Base-by-base conservation (phyloP, 23 tunicate species). In the Diplosoma virens region DNA sequence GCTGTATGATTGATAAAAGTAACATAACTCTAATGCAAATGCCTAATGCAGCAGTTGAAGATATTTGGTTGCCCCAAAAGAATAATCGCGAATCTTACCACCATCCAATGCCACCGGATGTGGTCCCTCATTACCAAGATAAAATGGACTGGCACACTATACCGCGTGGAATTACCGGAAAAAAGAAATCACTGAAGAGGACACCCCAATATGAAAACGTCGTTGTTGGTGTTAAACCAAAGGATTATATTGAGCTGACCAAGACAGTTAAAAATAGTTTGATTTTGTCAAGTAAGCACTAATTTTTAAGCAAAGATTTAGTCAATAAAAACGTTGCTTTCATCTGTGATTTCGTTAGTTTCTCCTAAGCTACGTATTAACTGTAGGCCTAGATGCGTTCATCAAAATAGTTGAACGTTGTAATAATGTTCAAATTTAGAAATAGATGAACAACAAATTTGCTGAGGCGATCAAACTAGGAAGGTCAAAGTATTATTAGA, bases 1-100 rank as follows among this genome's bases (percentile, higher is more conserved):
- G 61, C 61, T 55, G 22, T 61, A 61, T 61, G 35, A 61, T 61
- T 61, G 35, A 29, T 28, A 17, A 27, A 9, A 61, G 35, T 61
- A 29, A 29, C 30, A n/a, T n/a, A n/a, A 3, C 69, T 5, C 69
- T n/a, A 35, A 61, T 61, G 64, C 77, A 80, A 77, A 80, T 80
- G 84, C 61, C 77, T 22, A 23, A 20, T 25, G 30, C 65, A 37
- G 46, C 35, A 30, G 37, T 36, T 16, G 77, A 80, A 54, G 53
- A 72, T 5, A 50, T 80, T 9, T 80, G 84, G 84, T 20, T 80
- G 24, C 84, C 76, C 1, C 84, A 80, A 33, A 67, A 73, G 11
- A 25, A 52, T 22, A 54, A 55, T 32, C 35, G 25, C 33, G 52
- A 45, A 37, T 1, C 30, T n/a, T 68, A 53, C 63, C 59, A 41